These are phyloP conservation scores for Synanthedon myopaeformis DNA, from an alignment of 2,888 invertebrate genomes.

Conservation along the genomic window DNA sequence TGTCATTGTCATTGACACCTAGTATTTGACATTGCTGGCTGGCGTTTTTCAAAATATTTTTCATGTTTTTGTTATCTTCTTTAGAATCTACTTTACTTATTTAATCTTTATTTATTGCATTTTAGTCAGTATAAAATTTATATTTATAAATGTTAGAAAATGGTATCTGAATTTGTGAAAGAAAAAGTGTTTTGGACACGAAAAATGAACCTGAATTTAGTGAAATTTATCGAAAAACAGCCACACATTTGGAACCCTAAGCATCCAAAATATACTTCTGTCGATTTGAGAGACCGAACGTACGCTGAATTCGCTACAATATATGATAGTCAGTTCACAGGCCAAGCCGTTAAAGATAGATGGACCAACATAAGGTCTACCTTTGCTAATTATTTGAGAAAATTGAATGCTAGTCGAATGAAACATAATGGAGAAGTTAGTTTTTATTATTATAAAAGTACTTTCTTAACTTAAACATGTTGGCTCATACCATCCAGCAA, in stretches of 20 bases:
- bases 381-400: conserved; percentile 52
- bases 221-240: conserved; percentile 45
- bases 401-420: conserved; percentile 32
- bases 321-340: conserved; percentile 49
- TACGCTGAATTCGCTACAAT: conserved; percentile 51
- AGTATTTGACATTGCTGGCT: no score
- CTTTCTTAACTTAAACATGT: no score
- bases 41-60: no score
- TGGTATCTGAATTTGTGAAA: conserved; percentile 54
- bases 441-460: background rate
- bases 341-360: conserved; percentile 55
- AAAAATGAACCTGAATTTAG: conserved; percentile 55
- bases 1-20: no score
- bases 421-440: conserved; percentile 35
- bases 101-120: no score
- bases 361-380: conserved; percentile 63
- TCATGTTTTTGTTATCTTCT: no score
- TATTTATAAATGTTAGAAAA: conserved; percentile 3
- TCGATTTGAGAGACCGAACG: conserved; percentile 38
- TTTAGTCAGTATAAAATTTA: no score
- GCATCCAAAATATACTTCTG: conserved; percentile 53
- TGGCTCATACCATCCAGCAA: background rate
- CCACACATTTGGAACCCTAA: conserved; percentile 58
- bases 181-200: conserved; percentile 61
- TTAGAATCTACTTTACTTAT: no score